Conservation (phyloP, 1,140 invertebrate genomes). For the Melanaphis sacchari region DNA sequence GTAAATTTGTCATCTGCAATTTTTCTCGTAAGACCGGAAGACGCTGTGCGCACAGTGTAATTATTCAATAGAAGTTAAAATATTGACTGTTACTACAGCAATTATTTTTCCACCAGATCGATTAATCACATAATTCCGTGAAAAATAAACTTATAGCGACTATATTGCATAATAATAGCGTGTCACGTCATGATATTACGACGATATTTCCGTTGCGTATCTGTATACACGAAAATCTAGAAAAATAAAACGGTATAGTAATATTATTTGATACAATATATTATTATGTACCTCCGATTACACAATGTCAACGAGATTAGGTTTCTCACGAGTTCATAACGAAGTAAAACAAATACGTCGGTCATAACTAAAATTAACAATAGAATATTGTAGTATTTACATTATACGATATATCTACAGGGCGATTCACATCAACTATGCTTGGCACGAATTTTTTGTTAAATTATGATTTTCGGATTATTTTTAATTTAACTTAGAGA, state of each 20-base stretch:
- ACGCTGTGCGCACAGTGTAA: neutral
- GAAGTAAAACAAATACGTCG: neutral
- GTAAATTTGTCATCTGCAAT: no score
- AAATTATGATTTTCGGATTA: neutral
- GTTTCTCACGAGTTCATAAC: constrained; percentile 45
- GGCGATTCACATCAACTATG: neutral
- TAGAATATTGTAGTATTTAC: neutral
- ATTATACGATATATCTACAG: neutral
- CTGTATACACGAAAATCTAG: neutral
- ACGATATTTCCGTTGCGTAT: neutral
- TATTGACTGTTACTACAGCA: neutral
- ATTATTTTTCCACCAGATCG: neutral
- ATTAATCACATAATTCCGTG: neutral
- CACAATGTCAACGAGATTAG: constrained; percentile 31
- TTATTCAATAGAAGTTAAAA: neutral
- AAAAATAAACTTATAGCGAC: neutral
- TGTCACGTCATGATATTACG: neutral
- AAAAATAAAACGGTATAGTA: neutral
- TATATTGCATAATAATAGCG: neutral
- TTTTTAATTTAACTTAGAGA: neutral
- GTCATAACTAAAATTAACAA: neutral
- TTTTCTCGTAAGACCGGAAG: neutral
- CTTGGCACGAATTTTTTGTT: no score
- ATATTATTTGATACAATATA: neutral
- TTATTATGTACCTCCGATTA: neutral